phyloP scores from a whole-genome alignment of 1,140 invertebrate genomes.

The Pseudomyrmex flavicornis region DNA sequence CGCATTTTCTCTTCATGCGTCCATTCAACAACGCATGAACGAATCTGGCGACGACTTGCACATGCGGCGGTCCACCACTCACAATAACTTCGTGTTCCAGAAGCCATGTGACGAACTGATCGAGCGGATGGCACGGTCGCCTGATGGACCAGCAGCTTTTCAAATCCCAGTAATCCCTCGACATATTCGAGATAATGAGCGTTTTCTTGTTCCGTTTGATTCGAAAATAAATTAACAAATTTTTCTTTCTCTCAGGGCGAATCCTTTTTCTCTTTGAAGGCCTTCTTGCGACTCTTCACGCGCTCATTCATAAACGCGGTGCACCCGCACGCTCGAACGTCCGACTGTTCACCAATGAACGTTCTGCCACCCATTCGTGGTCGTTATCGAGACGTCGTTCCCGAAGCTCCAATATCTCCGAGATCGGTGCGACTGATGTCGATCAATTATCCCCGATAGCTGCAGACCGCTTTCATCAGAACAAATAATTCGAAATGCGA shows the following conservation, averaged over 20 bases:
- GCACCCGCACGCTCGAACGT: slow-evolving; percentile 35
- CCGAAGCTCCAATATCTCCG: neutral
- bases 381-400: neutral
- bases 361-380: slow-evolving; percentile 62
- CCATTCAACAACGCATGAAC: slow-evolving; percentile 69
- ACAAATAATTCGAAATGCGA: neutral
- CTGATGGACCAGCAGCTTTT: slow-evolving; percentile 71
- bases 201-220: too few species aligned
- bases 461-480: neutral
- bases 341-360: neutral
- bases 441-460: neutral
- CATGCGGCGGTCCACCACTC: slow-evolving; percentile 62
- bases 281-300: slow-evolving; percentile 61
- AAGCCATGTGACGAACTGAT: slow-evolving; percentile 62
- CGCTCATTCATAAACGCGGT: slow-evolving; percentile 63
- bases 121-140: slow-evolving; percentile 37
- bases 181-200: slow-evolving; percentile 64
- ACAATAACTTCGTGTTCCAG: slow-evolving; percentile 77
- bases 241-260: neutral
- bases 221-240: neutral
- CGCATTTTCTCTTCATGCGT: slow-evolving; percentile 37
- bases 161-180: slow-evolving; percentile 66
- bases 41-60: slow-evolving; percentile 76
- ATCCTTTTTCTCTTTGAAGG: neutral
- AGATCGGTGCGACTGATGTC: neutral